phyloP scores from a whole-genome alignment of 2,888 invertebrate species.

The Chymomyza fuscimana region DNA sequence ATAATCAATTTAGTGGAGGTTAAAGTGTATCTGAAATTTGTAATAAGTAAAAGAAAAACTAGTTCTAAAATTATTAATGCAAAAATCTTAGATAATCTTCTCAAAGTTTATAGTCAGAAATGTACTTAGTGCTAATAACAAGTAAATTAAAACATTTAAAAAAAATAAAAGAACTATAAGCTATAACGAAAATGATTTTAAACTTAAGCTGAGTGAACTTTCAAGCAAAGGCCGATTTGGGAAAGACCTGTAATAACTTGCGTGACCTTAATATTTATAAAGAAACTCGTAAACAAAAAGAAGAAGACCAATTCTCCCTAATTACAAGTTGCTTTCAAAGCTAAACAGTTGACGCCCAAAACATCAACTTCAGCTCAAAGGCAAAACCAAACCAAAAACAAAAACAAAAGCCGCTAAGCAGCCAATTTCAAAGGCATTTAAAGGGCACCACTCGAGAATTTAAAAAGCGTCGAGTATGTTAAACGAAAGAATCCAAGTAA shows the following conservation, averaged over 20 bases:
- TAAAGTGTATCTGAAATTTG: too few relatives aligned
- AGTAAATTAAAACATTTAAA: too few relatives aligned
- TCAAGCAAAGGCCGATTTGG: not conserved
- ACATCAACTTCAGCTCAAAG: conserved; percentile 22
- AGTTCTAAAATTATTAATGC: too few relatives aligned
- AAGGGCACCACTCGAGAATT: conserved; percentile 36
- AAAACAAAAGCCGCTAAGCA: not conserved
- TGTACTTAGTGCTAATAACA: too few relatives aligned
- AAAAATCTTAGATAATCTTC: too few relatives aligned
- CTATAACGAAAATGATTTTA: too few relatives aligned
- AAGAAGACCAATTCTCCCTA: not conserved
- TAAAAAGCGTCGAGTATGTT: conserved; percentile 59
- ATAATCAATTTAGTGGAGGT: too few relatives aligned
- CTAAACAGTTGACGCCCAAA: conserved; percentile 57
- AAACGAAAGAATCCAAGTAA: conserved; percentile 61
- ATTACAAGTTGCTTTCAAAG: conserved; percentile 23
- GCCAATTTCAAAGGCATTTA: conserved; percentile 55
- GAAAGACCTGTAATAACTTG: conserved; percentile 16
- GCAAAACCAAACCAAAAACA: conserved; percentile 31
- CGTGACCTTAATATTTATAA: not conserved
- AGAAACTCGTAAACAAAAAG: not conserved
- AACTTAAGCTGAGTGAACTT: too few relatives aligned
- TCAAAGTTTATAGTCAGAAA: too few relatives aligned
- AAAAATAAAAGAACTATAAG: too few relatives aligned
- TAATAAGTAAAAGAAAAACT: too few relatives aligned